Base-by-base conservation (phyloP, 2,113 vertebrate genomes). In the Mola mola region DNA sequence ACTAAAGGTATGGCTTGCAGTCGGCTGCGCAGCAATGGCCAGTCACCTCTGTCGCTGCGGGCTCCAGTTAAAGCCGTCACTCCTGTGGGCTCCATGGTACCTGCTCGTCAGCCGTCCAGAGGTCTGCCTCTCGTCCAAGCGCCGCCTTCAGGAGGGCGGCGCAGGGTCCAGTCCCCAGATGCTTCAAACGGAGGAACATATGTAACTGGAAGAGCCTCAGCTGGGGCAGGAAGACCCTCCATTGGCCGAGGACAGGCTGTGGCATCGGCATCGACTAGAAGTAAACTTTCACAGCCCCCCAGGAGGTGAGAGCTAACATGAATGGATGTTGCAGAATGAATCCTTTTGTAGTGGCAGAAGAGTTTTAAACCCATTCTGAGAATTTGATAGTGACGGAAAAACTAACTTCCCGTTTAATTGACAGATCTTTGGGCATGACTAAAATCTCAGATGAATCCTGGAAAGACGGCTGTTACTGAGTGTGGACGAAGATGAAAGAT, bases 401-500 rank as follows among this genome's bases (percentile, higher is more conserved):
- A n/a, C 43, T 47, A 37, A 65, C 20, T 19, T 38, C 13, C 2
- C n/a, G 0, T 66, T 84, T 50, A 47, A 48, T 48, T 48, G 6
- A 24, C 88, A 95, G 95, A 58, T 93, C 93, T 64, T 69, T 92
- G 9, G 93, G 92, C 37, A 87, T 93, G 51, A 74, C 90, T 10
- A 95, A 92, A 89, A 88, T 91, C 28, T 86, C 93, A 25, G 92
- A 94, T 0, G 95, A 97, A 13, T 93, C 95, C 20, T 97, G 95
- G 95, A 97, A 95, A 87, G 95, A 96, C 0, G 95, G 95, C 43
- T 96, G 95, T 67, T 96, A 95, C 89, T 97, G 89, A 95, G 4
- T 17, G 56, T 31, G 4, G 21, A 42, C 4, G 25, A 3, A 5
- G 22, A 81, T 72, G 68, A 84, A 74, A 71, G 75, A 78, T 57